phyloP scores from a whole-genome alignment of 2,888 invertebrate genomes.

The Celastrina argiolus region DNA sequence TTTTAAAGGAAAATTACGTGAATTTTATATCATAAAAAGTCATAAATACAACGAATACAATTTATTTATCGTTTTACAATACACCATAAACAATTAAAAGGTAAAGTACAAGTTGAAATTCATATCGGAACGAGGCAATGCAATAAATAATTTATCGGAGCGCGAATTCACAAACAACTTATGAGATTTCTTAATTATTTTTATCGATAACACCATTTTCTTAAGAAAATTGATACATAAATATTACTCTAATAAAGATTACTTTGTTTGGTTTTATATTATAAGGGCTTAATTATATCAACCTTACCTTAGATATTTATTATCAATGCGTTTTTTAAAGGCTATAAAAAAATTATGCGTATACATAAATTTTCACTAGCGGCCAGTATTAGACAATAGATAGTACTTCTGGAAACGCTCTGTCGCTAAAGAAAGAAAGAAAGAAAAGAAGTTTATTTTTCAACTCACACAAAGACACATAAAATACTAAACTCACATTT shows the following conservation, averaged over 20 bases:
- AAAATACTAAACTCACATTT: too few species aligned
- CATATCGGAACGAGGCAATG: background rate
- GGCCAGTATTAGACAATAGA: too few species aligned
- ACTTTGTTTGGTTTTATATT: too few species aligned
- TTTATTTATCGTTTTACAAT: conserved; percentile 6
- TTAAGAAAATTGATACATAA: conserved; percentile 5
- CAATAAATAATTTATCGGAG: conserved; percentile 10
- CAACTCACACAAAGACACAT: too few species aligned
- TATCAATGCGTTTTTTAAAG: too few species aligned
- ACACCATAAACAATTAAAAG: conserved; percentile 15
- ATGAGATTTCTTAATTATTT: background rate
- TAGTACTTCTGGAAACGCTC: too few species aligned
- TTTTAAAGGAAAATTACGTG: background rate
- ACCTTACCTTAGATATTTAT: too few species aligned
- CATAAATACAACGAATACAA: background rate
- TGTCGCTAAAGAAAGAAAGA: too few species aligned
- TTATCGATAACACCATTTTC: conserved; percentile 1
- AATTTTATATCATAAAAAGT: background rate
- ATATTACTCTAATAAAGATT: background rate
- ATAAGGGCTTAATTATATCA: too few species aligned
- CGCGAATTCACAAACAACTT: background rate
- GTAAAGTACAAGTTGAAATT: background rate
- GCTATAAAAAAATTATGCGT: too few species aligned
- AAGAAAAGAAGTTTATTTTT: too few species aligned
- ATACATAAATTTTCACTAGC: too few species aligned